Base-by-base conservation (phyloP, 2,797 vertebrate species). In the Muscicapa comitata region DNA sequence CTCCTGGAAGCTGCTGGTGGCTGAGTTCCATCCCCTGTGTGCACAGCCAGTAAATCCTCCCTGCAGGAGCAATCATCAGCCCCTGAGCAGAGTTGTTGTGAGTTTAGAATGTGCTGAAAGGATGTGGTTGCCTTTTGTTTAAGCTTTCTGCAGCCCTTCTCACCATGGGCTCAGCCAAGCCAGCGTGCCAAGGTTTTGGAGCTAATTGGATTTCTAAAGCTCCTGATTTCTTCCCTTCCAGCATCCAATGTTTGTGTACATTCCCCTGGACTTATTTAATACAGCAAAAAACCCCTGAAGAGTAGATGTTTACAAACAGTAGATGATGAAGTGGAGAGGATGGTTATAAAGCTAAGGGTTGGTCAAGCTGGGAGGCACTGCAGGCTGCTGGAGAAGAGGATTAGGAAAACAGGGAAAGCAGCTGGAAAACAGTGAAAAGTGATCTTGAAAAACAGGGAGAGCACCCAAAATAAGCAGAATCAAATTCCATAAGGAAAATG, bases 201-300 rank as follows among this genome's bases (percentile, higher is more conserved):
- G 91, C 66, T 96, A 95, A 96, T 94, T 96, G 28, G 74, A 45
- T 93, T 97, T 88, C 47, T 74, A 45, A 91, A 96, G 82, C 65
- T 91, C 47, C 85, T 50, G 65, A 75, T 62, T 88, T 72, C 33
- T 94, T 84, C 67, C 71, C 58, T 93, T 80, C 81, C 66, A 96
- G 50, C 75, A 33, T 50, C 50, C 63, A 62, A 17, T 86, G 75
- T 84, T 79, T 94, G 93, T 93, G 93, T 87, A 87, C 89, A 93
- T 72, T 63, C 82, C 65, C 70, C 58, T 35, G 48, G 76, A 92
- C 71, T 95, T 95, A 87, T 80, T 95, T 89, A 96, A 89, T 78
- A 45, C 12, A 55, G 58, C 48, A 43, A 71, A 66, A 86, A 58
- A 13, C 0, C 1, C 17, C 25, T 57, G 38, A 57, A 70, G 50